These are phyloP conservation scores for Falco concolor DNA, from an alignment of 2,797 vertebrate species.

Conservation along the genomic window DNA sequence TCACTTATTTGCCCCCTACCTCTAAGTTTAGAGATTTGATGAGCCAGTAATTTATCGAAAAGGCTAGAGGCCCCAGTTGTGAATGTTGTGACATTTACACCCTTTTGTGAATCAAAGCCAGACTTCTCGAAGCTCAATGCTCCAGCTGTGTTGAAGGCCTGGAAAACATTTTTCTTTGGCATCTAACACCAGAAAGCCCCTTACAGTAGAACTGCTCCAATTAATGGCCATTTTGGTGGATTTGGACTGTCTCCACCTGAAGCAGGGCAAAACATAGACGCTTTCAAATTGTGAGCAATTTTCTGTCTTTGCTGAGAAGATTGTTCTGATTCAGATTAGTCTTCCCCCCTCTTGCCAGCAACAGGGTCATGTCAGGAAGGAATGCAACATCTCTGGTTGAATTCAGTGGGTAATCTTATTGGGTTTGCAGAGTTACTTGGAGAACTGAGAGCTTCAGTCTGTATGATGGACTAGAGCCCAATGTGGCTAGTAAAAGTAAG, in stretches of 20 bases:
- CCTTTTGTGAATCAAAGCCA: conserved; percentile 2
- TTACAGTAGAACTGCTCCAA: neutral
- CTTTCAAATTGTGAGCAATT: neutral
- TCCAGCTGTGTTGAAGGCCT: conserved; percentile 3
- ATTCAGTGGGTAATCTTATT: neutral
- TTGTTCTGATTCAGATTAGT: neutral
- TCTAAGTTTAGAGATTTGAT: neutral
- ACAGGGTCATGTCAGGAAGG: neutral
- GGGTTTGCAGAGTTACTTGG: neutral
- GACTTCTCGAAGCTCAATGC: neutral
- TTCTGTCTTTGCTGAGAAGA: neutral
- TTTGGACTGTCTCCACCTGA: neutral
- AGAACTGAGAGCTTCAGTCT: neutral
- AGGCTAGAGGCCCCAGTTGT: neutral
- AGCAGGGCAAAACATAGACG: neutral
- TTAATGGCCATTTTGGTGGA: neutral
- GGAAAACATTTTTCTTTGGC: conserved; percentile 35
- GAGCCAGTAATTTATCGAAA: neutral
- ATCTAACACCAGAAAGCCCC: neutral
- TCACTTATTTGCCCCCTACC: neutral
- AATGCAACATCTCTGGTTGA: neutral
- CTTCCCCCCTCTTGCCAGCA: neutral
- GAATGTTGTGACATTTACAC: neutral
- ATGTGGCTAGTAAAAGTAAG: conserved; percentile 25
- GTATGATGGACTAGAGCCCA: conserved; percentile 13